Percentiles rank a stretch among this genome's conserved stretches.
These are phyloP conservation scores for Lagorchestes hirsutus DNA, from an alignment of 2,797 vertebrate genomes.

Conservation along the genomic window DNA sequence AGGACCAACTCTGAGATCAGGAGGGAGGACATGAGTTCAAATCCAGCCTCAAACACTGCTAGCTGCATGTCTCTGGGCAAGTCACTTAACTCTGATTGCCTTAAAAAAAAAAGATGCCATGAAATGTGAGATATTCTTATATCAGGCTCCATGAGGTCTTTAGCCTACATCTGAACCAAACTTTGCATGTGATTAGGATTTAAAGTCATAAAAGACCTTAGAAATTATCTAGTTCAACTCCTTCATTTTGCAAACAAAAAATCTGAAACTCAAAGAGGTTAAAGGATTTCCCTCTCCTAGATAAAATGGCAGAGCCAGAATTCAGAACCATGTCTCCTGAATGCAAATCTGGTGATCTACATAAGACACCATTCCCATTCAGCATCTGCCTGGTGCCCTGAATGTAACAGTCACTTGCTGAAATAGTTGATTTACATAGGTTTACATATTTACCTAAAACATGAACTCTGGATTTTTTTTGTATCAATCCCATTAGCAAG, in stretches of 20 bases:
- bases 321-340: neutral
- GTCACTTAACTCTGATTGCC: too few relatives aligned
- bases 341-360: neutral
- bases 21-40: neutral
- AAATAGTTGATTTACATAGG: neutral
- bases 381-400: neutral
- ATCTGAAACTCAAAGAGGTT: neutral
- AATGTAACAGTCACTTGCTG: neutral
- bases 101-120: neutral
- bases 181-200: neutral
- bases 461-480: neutral
- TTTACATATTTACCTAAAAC: neutral
- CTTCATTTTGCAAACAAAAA: neutral
- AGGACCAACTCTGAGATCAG: neutral
- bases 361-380: neutral
- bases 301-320: neutral
- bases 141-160: neutral
- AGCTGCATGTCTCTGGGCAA: neutral
- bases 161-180: neutral
- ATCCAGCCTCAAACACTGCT: neutral
- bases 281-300: neutral
- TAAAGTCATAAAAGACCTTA: neutral
- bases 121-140: neutral
- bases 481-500: neutral
- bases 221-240: neutral